These are phyloP conservation scores for Sycophila texana DNA, from an alignment of 2,888 invertebrate species.

Conservation along the genomic window DNA sequence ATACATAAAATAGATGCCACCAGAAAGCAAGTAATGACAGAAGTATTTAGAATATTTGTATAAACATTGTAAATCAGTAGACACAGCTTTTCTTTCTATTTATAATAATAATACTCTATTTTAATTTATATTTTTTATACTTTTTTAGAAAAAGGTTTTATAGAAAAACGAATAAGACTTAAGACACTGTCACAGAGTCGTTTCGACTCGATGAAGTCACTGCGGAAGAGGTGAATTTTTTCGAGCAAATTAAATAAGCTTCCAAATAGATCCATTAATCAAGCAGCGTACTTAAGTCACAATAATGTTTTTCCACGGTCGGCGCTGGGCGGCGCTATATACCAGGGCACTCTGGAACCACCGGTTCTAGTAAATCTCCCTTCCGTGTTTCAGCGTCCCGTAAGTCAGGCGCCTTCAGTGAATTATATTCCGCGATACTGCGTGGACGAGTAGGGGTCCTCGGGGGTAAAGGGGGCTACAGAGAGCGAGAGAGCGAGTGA, in stretches of 20 bases:
- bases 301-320: constrained; percentile 27
- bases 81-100: too few relatives aligned
- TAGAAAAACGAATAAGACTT: too few relatives aligned
- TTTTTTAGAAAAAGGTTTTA: too few relatives aligned
- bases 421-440: neutral
- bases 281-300: constrained; percentile 27
- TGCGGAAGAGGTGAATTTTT: constrained; percentile 10
- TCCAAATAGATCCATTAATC: constrained; percentile 34
- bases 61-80: too few relatives aligned
- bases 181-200: too few relatives aligned
- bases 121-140: too few relatives aligned
- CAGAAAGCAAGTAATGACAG: too few relatives aligned
- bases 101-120: too few relatives aligned
- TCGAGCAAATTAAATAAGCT: constrained; percentile 33
- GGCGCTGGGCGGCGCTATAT: neutral
- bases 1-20: too few relatives aligned
- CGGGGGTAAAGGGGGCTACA: neutral
- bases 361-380: constrained; percentile 28
- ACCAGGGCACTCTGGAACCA: neutral
- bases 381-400: constrained; percentile 26
- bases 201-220: too few relatives aligned
- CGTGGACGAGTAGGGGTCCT: neutral
- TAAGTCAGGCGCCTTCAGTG: constrained; percentile 40
- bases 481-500: neutral
- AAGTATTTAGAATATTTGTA: too few relatives aligned